phyloP scores from a whole-genome alignment of 2,888 invertebrate genomes.

The Mallateleia sp. region DNA sequence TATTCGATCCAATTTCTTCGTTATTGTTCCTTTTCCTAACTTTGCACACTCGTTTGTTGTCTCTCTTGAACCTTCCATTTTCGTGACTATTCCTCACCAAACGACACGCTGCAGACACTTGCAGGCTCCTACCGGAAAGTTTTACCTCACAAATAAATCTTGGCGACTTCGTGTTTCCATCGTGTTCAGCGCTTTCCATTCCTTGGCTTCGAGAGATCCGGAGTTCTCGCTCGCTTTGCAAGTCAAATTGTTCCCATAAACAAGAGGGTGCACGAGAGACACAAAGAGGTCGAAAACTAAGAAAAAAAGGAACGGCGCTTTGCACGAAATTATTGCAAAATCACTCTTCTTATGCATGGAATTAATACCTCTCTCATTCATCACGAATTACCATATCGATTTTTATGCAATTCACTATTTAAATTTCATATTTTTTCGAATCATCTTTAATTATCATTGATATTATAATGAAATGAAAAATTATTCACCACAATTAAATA shows the following conservation, averaged over 20 bases:
- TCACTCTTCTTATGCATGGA: constrained; percentile 57
- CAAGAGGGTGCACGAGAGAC: constrained; percentile 79
- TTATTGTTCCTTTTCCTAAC: background rate
- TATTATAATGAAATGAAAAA: too few relatives aligned
- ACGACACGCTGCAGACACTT: constrained; percentile 73
- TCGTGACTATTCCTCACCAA: constrained; percentile 68
- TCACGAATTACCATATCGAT: constrained; percentile 50
- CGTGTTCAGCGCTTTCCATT: constrained; percentile 78
- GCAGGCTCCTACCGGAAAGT: constrained; percentile 76
- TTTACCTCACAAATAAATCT: constrained; percentile 77
- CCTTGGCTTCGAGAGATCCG: constrained; percentile 73
- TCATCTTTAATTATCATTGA: too few relatives aligned
- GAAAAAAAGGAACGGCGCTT: constrained; percentile 53
- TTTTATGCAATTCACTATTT: constrained; percentile 33
- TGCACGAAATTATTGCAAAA: constrained; percentile 76
- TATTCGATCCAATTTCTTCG: constrained; percentile 27
- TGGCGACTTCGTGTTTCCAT: constrained; percentile 77
- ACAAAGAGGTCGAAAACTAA: constrained; percentile 68
- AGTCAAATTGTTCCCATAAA: constrained; percentile 86
- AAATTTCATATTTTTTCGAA: too few relatives aligned
- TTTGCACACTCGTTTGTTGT: constrained; percentile 39
- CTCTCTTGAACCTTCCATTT: constrained; percentile 52
- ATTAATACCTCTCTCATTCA: constrained; percentile 55
- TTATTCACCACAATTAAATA: too few relatives aligned
- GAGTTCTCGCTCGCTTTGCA: constrained; percentile 85